Evolutionary conservation across 2,888 invertebrate genomes (phyloP).

Genomic region (Sarcophaga rosellei): DNA sequence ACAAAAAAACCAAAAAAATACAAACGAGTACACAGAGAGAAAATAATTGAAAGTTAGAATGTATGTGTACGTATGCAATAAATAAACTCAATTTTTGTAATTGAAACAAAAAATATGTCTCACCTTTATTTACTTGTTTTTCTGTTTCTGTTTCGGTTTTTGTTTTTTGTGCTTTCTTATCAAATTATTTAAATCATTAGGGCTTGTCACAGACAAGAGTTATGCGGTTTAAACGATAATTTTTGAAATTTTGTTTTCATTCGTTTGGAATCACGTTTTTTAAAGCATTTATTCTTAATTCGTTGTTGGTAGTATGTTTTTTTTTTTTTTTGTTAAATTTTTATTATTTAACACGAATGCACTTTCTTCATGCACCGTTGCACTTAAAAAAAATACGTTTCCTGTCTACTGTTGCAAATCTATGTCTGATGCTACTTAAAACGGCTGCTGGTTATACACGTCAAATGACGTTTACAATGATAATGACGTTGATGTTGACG

Average conservation of each 20-base stretch:
- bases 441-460: slow-evolving; percentile 67
- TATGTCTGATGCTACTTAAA: slow-evolving; percentile 63
- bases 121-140: slow-evolving; percentile 43
- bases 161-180: neutral
- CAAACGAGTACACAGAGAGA: slow-evolving; percentile 23
- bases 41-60: slow-evolving; percentile 17
- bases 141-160: neutral
- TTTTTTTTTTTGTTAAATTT: slow-evolving; percentile 40
- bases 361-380: slow-evolving; percentile 67
- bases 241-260: slow-evolving; percentile 7
- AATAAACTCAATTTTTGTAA: slow-evolving; percentile 5
- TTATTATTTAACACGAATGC: slow-evolving; percentile 51
- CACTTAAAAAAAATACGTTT: slow-evolving; percentile 62
- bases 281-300: slow-evolving; percentile 53
- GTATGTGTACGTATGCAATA: no score
- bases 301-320: neutral
- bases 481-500: slow-evolving; percentile 29
- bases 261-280: slow-evolving; percentile 46
- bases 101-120: slow-evolving; percentile 16
- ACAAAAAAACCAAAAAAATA: slow-evolving; percentile 4
- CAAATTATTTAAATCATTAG: slow-evolving; percentile 35
- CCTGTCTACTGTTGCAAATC: slow-evolving; percentile 67
- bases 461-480: slow-evolving; percentile 58
- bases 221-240: slow-evolving; percentile 8
- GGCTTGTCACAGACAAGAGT: slow-evolving; percentile 17